A percentile compares a stretch with the other conserved stretches of the same genome.
phyloP scores from a whole-genome alignment of 2,888 invertebrate species.

The Parnassius glacialis region DNA sequence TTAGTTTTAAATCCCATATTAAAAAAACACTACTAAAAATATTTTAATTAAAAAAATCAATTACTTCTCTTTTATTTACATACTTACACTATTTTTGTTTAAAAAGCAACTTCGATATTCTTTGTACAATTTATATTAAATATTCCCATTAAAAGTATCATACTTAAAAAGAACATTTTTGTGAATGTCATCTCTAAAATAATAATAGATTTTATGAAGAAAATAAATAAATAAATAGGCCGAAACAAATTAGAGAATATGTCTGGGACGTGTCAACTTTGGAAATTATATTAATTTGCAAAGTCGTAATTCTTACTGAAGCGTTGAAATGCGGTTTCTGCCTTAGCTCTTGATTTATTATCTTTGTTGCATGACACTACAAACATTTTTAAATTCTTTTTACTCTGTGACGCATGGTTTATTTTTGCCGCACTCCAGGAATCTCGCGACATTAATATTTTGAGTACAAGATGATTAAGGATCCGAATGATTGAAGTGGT shows the following conservation, averaged over 20 bases:
- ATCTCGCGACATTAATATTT: constrained; percentile 16
- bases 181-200: no score
- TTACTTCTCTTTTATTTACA: no score
- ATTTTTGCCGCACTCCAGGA: constrained; percentile 20
- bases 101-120: no score
- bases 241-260: constrained; percentile 7
- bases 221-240: neutral
- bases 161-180: no score
- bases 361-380: constrained; percentile 15
- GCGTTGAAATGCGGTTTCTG: constrained; percentile 13
- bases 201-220: no score
- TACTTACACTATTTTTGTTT: no score
- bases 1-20: neutral
- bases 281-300: constrained; percentile 16
- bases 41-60: no score
- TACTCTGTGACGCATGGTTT: constrained; percentile 2
- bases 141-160: no score
- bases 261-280: constrained; percentile 17
- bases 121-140: no score
- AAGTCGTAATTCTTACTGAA: constrained; percentile 17
- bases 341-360: constrained; percentile 20
- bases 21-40: no score
- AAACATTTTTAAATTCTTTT: constrained; percentile 14
- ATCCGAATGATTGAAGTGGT: no score
- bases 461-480: neutral